Percentiles rank a stretch among this genome's conserved stretches.
Evolutionary conservation across 2,797 vertebrate species (phyloP).

Genomic region (Brachymystax lenok): DNA sequence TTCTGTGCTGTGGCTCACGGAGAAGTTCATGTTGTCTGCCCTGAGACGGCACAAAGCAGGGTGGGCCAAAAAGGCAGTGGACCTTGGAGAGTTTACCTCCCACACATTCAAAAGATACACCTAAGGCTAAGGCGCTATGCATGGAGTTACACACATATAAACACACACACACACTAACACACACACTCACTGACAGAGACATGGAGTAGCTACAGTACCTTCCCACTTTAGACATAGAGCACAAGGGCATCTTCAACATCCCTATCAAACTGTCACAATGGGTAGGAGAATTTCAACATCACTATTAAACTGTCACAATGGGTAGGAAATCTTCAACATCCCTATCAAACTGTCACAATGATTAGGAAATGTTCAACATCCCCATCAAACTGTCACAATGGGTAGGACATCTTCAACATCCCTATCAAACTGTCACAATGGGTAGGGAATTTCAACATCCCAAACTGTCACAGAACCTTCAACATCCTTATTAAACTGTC

Average conservation of each 20-base stretch:
- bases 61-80: slow-evolving; percentile 5
- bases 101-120: slow-evolving; percentile 17
- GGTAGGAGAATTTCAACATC: too few species aligned
- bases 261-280: too few species aligned
- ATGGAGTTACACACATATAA: neutral
- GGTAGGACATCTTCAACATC: too few species aligned
- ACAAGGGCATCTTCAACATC: neutral
- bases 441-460: too few species aligned
- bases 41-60: slow-evolving; percentile 17
- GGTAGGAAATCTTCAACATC: too few species aligned
- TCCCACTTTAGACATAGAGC: neutral
- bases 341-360: too few species aligned
- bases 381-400: too few species aligned
- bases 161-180: neutral
- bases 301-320: too few species aligned
- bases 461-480: too few species aligned
- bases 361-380: too few species aligned
- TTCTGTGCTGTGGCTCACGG: slow-evolving; percentile 12
- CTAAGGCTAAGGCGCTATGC: neutral
- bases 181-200: neutral
- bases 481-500: too few species aligned
- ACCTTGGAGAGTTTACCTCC: slow-evolving; percentile 2
- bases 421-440: too few species aligned
- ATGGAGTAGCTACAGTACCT: neutral
- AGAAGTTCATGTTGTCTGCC: slow-evolving; percentile 27